A percentile compares a stretch with the other conserved stretches of the same genome.
These are phyloP conservation scores for Lochmaea capreae DNA, from an alignment of 2,888 invertebrate species.

Conservation along the genomic window DNA sequence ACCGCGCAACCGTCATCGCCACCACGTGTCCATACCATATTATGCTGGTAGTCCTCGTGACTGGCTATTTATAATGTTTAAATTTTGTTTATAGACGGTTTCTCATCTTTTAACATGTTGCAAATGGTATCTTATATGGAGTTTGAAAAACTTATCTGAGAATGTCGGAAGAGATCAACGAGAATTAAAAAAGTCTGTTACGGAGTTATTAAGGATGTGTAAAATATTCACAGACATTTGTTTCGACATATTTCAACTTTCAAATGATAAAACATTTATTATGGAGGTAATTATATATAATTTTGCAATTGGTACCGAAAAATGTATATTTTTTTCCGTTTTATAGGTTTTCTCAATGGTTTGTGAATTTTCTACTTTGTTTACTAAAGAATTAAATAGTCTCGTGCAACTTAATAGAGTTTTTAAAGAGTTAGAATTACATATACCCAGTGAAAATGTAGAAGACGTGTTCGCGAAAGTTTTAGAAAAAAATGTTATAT, in stretches of 20 bases:
- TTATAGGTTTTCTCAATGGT: constrained; percentile 29
- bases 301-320: background rate
- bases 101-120: constrained; percentile 27
- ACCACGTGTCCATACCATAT: too few species aligned
- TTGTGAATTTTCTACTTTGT: constrained; percentile 29
- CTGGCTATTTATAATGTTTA: background rate
- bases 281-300: constrained; percentile 23
- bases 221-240: constrained; percentile 27
- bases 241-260: constrained; percentile 30
- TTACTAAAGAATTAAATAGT: constrained; percentile 27
- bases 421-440: constrained; percentile 27
- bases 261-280: constrained; percentile 24
- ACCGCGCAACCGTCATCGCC: too few species aligned
- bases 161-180: background rate
- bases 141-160: constrained; percentile 23
- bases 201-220: constrained; percentile 9
- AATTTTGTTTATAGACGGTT: constrained; percentile 21
- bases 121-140: constrained; percentile 37
- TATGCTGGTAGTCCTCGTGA: too few species aligned
- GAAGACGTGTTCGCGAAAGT: constrained; percentile 22
- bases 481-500: constrained; percentile 28
- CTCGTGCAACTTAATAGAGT: constrained; percentile 29
- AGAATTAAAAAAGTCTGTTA: constrained; percentile 13
- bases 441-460: constrained; percentile 24
- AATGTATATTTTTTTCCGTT: background rate